Percentiles rank a stretch among this genome's conserved stretches.
These are phyloP conservation scores for Mongoloraphidia duomilia DNA, from an alignment of 2,888 invertebrate species.

Conservation along the genomic window DNA sequence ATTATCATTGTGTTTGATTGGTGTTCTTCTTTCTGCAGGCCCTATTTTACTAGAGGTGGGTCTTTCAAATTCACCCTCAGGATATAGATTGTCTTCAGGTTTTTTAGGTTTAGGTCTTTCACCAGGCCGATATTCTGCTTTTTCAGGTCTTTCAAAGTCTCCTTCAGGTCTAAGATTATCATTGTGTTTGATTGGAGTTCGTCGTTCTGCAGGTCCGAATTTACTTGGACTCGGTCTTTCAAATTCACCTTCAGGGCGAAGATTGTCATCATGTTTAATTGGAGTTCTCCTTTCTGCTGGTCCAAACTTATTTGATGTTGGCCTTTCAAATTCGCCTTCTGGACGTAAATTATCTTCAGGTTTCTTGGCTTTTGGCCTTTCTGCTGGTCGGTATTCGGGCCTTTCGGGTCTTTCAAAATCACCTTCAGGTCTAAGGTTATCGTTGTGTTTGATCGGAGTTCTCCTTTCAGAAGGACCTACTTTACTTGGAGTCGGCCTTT, in stretches of 20 bases:
- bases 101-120: slow-evolving; percentile 29
- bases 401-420: slow-evolving; percentile 25
- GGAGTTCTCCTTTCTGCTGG: slow-evolving; percentile 24
- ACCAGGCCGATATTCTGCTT: slow-evolving; percentile 25
- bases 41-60: slow-evolving; percentile 26
- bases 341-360: slow-evolving; percentile 33
- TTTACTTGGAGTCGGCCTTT: slow-evolving; percentile 22
- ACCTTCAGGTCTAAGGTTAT: slow-evolving; percentile 30
- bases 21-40: slow-evolving; percentile 30
- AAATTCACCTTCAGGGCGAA: slow-evolving; percentile 34
- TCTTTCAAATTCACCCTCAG: slow-evolving; percentile 31
- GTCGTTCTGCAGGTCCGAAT: slow-evolving; percentile 31
- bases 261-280: slow-evolving; percentile 25
- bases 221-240: slow-evolving; percentile 22
- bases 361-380: slow-evolving; percentile 28
- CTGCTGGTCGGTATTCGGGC: slow-evolving; percentile 26
- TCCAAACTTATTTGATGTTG: slow-evolving; percentile 17
- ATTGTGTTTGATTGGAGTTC: slow-evolving; percentile 34
- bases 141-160: slow-evolving; percentile 31
- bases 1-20: slow-evolving; percentile 38
- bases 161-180: slow-evolving; percentile 39
- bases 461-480: slow-evolving; percentile 44
- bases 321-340: slow-evolving; percentile 34
- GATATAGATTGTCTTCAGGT: slow-evolving; percentile 35
- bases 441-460: slow-evolving; percentile 33